Evolutionary conservation across 2,888 invertebrate genomes (phyloP).

Genomic region (Luperina testacea): DNA sequence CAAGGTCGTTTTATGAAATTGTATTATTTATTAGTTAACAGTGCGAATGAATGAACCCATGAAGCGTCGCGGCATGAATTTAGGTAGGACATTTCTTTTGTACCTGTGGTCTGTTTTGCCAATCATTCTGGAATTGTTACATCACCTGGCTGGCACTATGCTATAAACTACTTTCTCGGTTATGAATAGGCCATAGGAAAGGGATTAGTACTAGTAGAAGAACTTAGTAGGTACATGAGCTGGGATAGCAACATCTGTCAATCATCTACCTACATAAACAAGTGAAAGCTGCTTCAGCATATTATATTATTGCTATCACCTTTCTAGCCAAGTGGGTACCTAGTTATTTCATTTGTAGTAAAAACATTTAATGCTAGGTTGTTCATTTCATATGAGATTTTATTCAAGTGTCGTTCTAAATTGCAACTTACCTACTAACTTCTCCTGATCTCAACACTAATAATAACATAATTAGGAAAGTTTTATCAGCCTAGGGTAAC

Average conservation of each 20-base stretch:
- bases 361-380: slow-evolving; percentile 15
- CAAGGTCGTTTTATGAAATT: slow-evolving; percentile 78
- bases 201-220: background rate
- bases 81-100: slow-evolving; percentile 49
- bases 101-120: slow-evolving; percentile 8
- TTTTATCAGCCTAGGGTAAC: background rate
- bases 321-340: slow-evolving; percentile 1
- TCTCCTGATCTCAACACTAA: background rate
- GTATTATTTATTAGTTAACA: slow-evolving; percentile 62
- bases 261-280: slow-evolving; percentile 18
- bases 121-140: background rate
- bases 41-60: slow-evolving; percentile 68
- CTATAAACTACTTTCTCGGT: background rate
- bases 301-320: slow-evolving; percentile 5
- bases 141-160: background rate
- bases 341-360: slow-evolving; percentile 12
- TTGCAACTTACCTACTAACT: background rate
- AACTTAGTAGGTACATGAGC: background rate
- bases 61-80: slow-evolving; percentile 67
- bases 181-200: background rate
- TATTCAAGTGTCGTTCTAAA: background rate
- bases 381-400: background rate
- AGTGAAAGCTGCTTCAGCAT: slow-evolving; percentile 26
- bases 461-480: background rate
- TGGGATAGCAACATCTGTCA: slow-evolving; percentile 9